Evolutionary conservation across 2,113 vertebrate species (phyloP), one percentile per base, ranked within the genome.

Genomic region (Alligator sinensis): DNA sequence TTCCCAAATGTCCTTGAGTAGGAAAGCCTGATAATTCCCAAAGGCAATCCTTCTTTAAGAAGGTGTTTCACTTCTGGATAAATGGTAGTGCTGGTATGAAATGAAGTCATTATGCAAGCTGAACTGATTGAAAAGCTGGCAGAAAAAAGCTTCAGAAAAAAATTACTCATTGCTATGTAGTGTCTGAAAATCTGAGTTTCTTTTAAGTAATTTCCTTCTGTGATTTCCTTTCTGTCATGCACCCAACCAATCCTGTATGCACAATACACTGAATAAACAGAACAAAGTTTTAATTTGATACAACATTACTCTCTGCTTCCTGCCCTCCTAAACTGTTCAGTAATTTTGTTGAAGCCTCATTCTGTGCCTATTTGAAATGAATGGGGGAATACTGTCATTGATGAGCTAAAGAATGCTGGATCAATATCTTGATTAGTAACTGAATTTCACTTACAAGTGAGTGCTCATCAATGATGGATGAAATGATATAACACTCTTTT

Each of bases 61-160:
- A 97, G 91, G 57, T 83, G 85, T 96, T 97, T 96, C 90, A 97
- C 63, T 64, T 87, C n/a, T 85, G 84, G 80, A 86, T 96, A 95
- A 96, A 95, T 94, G 92, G 88, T 91, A 64, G 88, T 92, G 87
- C 87, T 85, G 91, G 75, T 64, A 86, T 83, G 91, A 96, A 95
- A 95, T 94, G 80, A 92, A 97, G 92, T 90, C 75, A 80, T 62
- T 62, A 63, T 96, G 84, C 64, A 16, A 86, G 74, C 34, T 30
- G 57, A 91, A 87, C 72, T 87, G 94, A 87, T 86, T 93, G 66
- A 64, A 88, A 92, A 82, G 64, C 57, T 77, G 57, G 75, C 34
- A 90, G 60, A 47, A 47, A 59, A 82, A 21, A 72, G 63, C 66
- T 94, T 92, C 25, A 83, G 62, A 34, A 77, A 90, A 94, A 76